Evolutionary conservation across 1,140 invertebrate species (phyloP), one percentile per base, ranked within the genome.

Genomic region (Zaprionus nigranus): DNA sequence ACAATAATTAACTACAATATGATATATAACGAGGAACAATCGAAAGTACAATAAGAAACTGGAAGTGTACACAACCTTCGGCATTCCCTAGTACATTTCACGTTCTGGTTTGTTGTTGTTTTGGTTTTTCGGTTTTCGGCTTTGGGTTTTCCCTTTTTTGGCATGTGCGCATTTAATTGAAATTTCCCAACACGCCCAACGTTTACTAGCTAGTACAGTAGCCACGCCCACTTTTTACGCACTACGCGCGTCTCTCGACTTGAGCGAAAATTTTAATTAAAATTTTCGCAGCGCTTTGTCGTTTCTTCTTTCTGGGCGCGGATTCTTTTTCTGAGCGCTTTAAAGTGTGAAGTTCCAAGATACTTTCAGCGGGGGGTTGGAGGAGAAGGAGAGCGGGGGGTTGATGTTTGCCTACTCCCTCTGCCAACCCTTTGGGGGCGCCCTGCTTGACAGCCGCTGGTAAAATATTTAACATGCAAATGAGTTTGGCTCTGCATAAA

Each of bases 401-500:
- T 17, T 9, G n/a, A 5, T 43, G n/a, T 43, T 43, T 43, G 40
- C 40, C n/a, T 58, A 46, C 7, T 17, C 57, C 51, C n/a, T 30
- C 13, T 11, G 30, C 30, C 28, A 24, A 63, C 62, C 62, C 62
- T 30, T 56, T 56, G n/a, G n/a, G n/a, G 22, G 36, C 49, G 22
- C 26, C 12, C 49, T 30, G 22, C 46, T 46, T 38, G 24, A 66
- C 49, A 62, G 62, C 74, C 62, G 74, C 61, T 85, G 80, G 71
- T 88, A 67, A 85, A 90, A 90, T 85, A 90, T 90, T 90, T 90
- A 90, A 90, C 85, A 90, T 90, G 85, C 85, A 90, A 90, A 90
- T 90, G 85, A 90, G 84, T 88, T 88, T 90, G 85, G 82, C 79
- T 90, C 79, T 88, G 85, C 82, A 90, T 90, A 90, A 90, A 90